Percentiles rank a stretch among this genome's conserved stretches.
These are phyloP conservation scores for Diachasma alloeum DNA, from an alignment of 1,140 invertebrate genomes.

Conservation along the genomic window DNA sequence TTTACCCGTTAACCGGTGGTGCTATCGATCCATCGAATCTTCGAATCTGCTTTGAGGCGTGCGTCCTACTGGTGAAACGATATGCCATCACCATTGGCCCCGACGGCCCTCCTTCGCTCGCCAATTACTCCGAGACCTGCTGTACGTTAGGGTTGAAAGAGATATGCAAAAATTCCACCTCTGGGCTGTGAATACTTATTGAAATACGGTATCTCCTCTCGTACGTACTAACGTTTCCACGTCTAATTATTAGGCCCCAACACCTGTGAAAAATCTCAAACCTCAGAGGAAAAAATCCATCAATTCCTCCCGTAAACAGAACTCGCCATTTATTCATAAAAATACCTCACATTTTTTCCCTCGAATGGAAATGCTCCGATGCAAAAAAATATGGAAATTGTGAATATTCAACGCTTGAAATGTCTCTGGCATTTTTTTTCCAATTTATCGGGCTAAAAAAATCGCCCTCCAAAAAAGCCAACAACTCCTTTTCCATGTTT, in stretches of 20 bases:
- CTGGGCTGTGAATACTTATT: not conserved
- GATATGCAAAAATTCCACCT: not conserved
- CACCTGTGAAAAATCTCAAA: not conserved
- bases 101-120: not conserved
- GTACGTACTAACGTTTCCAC: not conserved
- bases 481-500: not conserved
- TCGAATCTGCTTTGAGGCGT: constrained; percentile 18
- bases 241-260: not conserved
- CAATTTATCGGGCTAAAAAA: not conserved
- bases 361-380: not conserved
- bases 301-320: too few relatives aligned
- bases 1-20: constrained; percentile 31
- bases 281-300: too few relatives aligned
- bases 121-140: not conserved
- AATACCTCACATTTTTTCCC: not conserved
- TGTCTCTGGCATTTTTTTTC: not conserved
- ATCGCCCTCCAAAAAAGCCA: not conserved
- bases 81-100: not conserved
- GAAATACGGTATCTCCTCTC: not conserved
- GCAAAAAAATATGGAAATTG: not conserved
- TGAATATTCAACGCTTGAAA: not conserved
- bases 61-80: not conserved
- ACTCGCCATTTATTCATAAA: not conserved
- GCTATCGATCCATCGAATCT: constrained; percentile 29
- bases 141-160: not conserved